A percentile compares a stretch with the other conserved stretches of the same genome.
Conservation (phyloP, 2,888 invertebrate genomes). For the Mylabris sibirica region DNA sequence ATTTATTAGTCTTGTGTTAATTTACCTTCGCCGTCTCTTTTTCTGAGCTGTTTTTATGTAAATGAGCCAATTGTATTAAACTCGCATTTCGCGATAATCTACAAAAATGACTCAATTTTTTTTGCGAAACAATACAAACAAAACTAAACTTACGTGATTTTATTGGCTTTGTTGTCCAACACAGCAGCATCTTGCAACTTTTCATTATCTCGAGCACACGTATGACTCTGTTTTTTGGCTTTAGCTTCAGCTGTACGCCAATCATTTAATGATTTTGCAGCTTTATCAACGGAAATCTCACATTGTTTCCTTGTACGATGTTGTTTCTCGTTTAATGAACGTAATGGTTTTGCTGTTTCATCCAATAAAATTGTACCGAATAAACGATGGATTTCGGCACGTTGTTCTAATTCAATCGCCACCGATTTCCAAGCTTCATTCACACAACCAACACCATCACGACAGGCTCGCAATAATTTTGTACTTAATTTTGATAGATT, state of each 20-base stretch:
- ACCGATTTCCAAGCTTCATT: slow-evolving; percentile 92
- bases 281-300: slow-evolving; percentile 84
- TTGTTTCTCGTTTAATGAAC: slow-evolving; percentile 74
- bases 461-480: slow-evolving; percentile 84
- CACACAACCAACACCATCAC: slow-evolving; percentile 79
- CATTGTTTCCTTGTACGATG: slow-evolving; percentile 76
- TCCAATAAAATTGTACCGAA: slow-evolving; percentile 72
- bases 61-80: slow-evolving; percentile 59
- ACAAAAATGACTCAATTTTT: slow-evolving; percentile 52
- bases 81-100: slow-evolving; percentile 60
- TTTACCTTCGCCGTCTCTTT: slow-evolving; percentile 68
- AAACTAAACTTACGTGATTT: slow-evolving; percentile 47
- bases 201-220: slow-evolving; percentile 89
- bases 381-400: slow-evolving; percentile 87
- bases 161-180: slow-evolving; percentile 63
- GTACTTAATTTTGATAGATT: slow-evolving; percentile 85
- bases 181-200: slow-evolving; percentile 84
- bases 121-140: neutral
- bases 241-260: slow-evolving; percentile 88
- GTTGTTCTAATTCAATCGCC: slow-evolving; percentile 90
- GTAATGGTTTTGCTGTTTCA: slow-evolving; percentile 89
- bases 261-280: slow-evolving; percentile 80
- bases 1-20: neutral
- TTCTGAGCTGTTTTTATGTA: slow-evolving; percentile 61
- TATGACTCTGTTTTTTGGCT: slow-evolving; percentile 87